phyloP scores from a whole-genome alignment of 2,113 vertebrate species.

The Nesospiza acunhae region DNA sequence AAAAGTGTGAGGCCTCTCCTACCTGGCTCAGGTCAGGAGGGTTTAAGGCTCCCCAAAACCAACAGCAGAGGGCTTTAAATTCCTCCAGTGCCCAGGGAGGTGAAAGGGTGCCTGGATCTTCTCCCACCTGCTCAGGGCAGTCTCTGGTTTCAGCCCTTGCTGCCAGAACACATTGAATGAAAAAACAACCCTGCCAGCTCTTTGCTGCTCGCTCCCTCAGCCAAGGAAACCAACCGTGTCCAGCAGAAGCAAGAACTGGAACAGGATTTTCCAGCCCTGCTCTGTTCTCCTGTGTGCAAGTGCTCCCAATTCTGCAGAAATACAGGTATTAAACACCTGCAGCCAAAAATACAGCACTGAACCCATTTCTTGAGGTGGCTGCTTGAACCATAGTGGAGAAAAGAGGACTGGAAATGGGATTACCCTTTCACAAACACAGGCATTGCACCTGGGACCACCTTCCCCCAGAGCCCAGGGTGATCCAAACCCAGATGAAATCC shows the following conservation, averaged over 20 bases:
- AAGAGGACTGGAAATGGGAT: neutral
- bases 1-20: neutral
- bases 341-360: neutral
- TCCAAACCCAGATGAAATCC: neutral
- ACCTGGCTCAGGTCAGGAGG: neutral
- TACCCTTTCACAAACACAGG: neutral
- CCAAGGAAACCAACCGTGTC: neutral
- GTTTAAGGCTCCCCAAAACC: neutral
- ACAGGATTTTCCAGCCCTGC: neutral
- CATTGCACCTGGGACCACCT: neutral
- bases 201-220: neutral
- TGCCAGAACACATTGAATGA: neutral
- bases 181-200: neutral
- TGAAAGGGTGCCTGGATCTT: neutral
- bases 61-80: neutral
- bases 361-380: neutral
- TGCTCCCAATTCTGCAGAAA: neutral
- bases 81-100: neutral
- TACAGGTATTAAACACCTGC: neutral
- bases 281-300: fast-evolving
- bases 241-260: neutral
- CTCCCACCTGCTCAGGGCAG: neutral
- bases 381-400: neutral
- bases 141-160: neutral
- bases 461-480: neutral